Conservation (phyloP, 1,140 invertebrate genomes). For the Alviniconcha marisindica region DNA sequence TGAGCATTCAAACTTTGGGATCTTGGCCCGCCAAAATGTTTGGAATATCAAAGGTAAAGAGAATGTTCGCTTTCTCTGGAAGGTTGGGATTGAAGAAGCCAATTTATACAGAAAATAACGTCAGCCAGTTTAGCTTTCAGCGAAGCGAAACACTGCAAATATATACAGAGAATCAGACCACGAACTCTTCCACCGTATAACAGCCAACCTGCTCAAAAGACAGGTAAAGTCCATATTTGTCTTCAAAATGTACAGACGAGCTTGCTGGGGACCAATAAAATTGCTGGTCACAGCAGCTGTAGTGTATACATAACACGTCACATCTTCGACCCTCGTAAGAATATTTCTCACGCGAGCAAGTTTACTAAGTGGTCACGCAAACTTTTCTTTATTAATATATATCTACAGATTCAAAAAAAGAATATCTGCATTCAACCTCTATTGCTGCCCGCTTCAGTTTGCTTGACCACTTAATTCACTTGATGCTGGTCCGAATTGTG, state of each 20-base stretch:
- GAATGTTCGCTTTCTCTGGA: constrained; percentile 38
- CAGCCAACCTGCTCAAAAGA: background rate
- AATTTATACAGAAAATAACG: constrained; percentile 39
- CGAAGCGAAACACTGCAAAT: constrained; percentile 37
- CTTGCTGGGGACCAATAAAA: constrained; percentile 17
- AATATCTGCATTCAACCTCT: background rate
- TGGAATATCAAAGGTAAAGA: constrained; percentile 22
- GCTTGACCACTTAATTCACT: constrained; percentile 26
- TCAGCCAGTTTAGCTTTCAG: constrained; percentile 30
- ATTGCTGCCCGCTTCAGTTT: background rate
- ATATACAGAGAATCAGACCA: constrained; percentile 36
- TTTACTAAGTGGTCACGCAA: constrained; percentile 17
- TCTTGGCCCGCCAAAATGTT: constrained; percentile 30
- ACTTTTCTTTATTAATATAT: background rate
- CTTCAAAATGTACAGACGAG: constrained; percentile 39
- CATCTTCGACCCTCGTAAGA: constrained; percentile 33
- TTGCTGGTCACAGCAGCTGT: constrained; percentile 2
- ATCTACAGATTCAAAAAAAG: background rate
- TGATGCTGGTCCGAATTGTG: constrained; percentile 39
- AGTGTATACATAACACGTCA: constrained; percentile 22
- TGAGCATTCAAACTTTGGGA: constrained; percentile 29
- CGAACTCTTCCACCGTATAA: constrained; percentile 22
- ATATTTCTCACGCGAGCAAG: constrained; percentile 40
- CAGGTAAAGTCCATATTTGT: constrained; percentile 14
- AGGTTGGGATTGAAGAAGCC: constrained; percentile 34